Conservation (phyloP, 2,113 vertebrate species). For the Platycercus adscitus region DNA sequence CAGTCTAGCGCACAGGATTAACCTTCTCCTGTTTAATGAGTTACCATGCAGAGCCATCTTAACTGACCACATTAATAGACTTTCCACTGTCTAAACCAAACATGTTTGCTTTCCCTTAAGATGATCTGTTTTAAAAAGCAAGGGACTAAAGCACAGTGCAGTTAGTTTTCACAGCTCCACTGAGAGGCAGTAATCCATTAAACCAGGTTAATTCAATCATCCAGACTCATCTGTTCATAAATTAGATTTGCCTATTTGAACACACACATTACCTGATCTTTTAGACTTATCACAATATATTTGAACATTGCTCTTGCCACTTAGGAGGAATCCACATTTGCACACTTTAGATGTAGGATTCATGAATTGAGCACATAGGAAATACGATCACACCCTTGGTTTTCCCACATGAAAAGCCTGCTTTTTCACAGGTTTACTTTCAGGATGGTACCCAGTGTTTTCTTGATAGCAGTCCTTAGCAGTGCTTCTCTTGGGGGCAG, state of each 20-base stretch:
- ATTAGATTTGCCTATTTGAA: neutral
- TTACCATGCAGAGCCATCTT: neutral
- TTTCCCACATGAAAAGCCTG: neutral
- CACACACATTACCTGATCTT: neutral
- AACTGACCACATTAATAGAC: neutral
- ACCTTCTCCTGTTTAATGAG: neutral
- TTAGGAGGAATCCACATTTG: neutral
- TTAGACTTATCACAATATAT: neutral
- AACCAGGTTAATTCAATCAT: neutral
- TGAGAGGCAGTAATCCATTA: neutral
- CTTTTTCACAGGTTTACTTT: neutral
- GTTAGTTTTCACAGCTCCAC: neutral
- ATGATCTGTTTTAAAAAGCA: neutral
- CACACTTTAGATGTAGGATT: neutral
- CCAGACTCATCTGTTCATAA: neutral
- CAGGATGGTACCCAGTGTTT: neutral
- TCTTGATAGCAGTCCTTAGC: neutral
- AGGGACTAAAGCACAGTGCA: neutral
- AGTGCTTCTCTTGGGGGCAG: neutral
- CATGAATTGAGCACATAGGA: neutral
- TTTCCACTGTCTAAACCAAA: neutral
- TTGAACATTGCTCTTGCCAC: neutral
- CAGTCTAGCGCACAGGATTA: rapidly evolving
- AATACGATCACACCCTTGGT: neutral
- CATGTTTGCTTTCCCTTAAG: neutral